These are phyloP conservation scores for Ellobium chinense DNA, from an alignment of 2,888 invertebrate species.

Conservation along the genomic window DNA sequence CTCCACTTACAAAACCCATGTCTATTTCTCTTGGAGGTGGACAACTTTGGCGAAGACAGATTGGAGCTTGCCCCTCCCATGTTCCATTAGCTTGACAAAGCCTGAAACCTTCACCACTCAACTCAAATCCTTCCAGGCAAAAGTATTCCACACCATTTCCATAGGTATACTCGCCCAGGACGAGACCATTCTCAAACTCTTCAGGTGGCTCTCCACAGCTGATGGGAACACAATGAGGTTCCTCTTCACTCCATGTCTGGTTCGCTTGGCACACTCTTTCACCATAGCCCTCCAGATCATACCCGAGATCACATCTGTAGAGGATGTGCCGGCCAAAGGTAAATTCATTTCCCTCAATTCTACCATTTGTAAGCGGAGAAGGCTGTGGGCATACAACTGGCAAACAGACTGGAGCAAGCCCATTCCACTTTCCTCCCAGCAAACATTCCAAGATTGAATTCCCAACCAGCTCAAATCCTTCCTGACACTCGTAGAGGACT, in stretches of 20 bases:
- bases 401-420: conserved; percentile 68
- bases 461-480: conserved; percentile 65
- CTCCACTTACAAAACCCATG: conserved; percentile 48
- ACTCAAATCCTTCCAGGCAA: conserved; percentile 83
- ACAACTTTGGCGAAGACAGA: conserved; percentile 63
- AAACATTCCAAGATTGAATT: conserved; percentile 54
- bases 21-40: conserved; percentile 47
- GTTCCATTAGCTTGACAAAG: conserved; percentile 79
- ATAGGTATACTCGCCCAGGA: conserved; percentile 40
- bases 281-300: conserved; percentile 91
- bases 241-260: conserved; percentile 67
- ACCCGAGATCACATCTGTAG: conserved; percentile 79
- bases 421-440: conserved; percentile 69
- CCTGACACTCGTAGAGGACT: conserved; percentile 81
- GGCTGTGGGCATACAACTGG: conserved; percentile 69
- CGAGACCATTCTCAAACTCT: conserved; percentile 64
- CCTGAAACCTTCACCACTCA: conserved; percentile 91
- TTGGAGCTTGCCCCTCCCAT: conserved; percentile 67
- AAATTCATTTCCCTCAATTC: conserved; percentile 54
- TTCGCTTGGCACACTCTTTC: conserved; percentile 83
- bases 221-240: conserved; percentile 65
- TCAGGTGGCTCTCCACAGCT: conserved; percentile 59
- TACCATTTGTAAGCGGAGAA: conserved; percentile 55
- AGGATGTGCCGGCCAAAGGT: conserved; percentile 64
- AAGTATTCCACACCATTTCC: conserved; percentile 49